Evolutionary conservation across 2,113 vertebrate species (phyloP).

Genomic region (Pangasianodon hypophthalmus): DNA sequence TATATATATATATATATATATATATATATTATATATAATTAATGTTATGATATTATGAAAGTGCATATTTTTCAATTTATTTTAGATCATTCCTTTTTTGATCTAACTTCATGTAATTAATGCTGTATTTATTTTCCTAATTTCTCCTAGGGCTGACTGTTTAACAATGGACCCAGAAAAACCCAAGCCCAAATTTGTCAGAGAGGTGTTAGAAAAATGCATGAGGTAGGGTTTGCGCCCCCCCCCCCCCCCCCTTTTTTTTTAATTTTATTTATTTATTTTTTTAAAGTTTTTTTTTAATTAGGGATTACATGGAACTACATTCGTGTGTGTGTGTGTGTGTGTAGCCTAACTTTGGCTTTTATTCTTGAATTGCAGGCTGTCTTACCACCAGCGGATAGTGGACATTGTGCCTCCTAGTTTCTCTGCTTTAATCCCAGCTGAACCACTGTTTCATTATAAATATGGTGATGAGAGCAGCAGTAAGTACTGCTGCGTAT

Average conservation of each 20-base stretch:
- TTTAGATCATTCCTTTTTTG: not conserved
- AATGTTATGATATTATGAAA: too few species aligned
- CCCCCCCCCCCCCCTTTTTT: too few species aligned
- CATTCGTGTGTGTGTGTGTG: not conserved
- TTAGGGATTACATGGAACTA: not conserved
- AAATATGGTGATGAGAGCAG: conserved; percentile 89
- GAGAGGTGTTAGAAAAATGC: conserved; percentile 93
- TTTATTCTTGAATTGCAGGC: conserved; percentile 68
- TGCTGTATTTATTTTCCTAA: not conserved
- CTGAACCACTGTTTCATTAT: conserved; percentile 84
- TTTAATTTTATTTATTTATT: too few species aligned
- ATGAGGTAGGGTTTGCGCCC: conserved; percentile 83
- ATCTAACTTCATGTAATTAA: not conserved
- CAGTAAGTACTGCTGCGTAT: conserved; percentile 74
- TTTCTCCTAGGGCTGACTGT: conserved; percentile 86
- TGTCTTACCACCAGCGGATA: conserved; percentile 95
- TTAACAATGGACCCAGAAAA: conserved; percentile 87
- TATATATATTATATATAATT: too few species aligned
- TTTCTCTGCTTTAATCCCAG: conserved; percentile 89
- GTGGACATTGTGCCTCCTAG: conserved; percentile 92
- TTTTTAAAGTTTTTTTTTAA: not conserved
- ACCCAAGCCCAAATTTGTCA: conserved; percentile 97
- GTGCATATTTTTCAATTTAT: not conserved
- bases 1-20: too few species aligned
- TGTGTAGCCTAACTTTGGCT: not conserved